These are phyloP conservation scores for Megalurothrips usitatus DNA, from an alignment of 2,888 invertebrate species.

Conservation along the genomic window DNA sequence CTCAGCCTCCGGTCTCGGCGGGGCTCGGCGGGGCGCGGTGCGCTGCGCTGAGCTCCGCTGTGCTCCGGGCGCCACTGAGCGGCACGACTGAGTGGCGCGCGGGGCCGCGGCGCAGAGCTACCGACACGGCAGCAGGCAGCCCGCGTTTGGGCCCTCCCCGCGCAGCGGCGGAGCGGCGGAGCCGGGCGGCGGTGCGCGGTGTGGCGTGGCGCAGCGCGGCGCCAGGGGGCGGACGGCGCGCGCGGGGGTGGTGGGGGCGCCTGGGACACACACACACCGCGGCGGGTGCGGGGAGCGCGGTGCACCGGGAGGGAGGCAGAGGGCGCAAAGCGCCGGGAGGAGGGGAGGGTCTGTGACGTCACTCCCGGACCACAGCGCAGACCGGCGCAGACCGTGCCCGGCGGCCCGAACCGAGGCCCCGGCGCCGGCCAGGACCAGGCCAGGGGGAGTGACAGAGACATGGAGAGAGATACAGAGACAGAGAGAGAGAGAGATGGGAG, in stretches of 20 bases:
- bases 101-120: background rate
- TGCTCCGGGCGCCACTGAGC: background rate
- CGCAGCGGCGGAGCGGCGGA: background rate
- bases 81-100: background rate
- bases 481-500: conserved; percentile 11
- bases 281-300: background rate
- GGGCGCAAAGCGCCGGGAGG: background rate
- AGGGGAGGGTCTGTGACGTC: background rate
- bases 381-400: no score
- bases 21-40: background rate
- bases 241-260: background rate
- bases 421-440: no score
- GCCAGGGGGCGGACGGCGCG: background rate
- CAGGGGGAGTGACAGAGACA: background rate
- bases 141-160: background rate
- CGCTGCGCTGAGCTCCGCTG: background rate
- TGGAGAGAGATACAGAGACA: background rate
- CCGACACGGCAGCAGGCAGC: background rate
- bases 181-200: background rate
- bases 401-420: no score
- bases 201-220: background rate
- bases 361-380: conserved; percentile 9
- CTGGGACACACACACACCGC: background rate
- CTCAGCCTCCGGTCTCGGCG: background rate
- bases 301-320: background rate